Evolutionary conservation across 2,797 vertebrate genomes (phyloP).

Genomic region (Spinus pinus): DNA sequence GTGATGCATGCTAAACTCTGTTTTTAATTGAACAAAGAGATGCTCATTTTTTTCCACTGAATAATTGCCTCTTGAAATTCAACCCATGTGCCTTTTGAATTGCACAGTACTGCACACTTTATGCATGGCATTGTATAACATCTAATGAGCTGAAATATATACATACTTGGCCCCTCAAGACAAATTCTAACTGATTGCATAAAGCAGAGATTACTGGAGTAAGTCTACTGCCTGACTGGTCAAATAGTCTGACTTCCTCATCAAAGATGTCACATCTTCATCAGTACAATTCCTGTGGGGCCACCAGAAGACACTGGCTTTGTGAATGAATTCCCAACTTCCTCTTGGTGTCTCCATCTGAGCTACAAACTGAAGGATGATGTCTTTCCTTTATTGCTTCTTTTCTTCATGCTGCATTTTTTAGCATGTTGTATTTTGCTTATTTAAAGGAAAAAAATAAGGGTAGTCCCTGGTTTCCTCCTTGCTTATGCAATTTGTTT

Average conservation of each 20-base stretch:
- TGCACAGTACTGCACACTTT: not conserved
- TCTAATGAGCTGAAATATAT: not conserved
- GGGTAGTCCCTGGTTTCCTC: not conserved
- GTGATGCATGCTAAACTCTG: conserved; percentile 9
- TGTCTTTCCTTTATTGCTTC: not conserved
- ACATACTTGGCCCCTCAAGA: not conserved
- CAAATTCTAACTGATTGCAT: not conserved
- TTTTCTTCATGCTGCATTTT: rapidly evolving
- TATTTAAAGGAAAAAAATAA: not conserved
- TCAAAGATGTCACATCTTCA: not conserved
- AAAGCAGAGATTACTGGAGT: not conserved
- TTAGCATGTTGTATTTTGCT: not conserved
- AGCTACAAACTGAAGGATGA: not conserved
- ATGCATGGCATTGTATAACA: not conserved
- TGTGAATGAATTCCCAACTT: not conserved
- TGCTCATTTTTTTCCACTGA: not conserved
- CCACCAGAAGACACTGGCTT: not conserved
- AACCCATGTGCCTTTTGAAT: conserved; percentile 21
- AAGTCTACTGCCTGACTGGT: not conserved
- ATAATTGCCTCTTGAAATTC: conserved; percentile 45
- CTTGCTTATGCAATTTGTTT: not conserved
- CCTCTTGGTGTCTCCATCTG: not conserved
- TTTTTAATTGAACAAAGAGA: conserved; percentile 25
- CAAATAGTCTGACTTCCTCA: not conserved
- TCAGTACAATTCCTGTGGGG: not conserved